Percentiles rank a stretch among this genome's conserved stretches.
These are phyloP conservation scores for Sarcophaga caerulescens DNA, from an alignment of 2,888 invertebrate genomes.

Conservation along the genomic window DNA sequence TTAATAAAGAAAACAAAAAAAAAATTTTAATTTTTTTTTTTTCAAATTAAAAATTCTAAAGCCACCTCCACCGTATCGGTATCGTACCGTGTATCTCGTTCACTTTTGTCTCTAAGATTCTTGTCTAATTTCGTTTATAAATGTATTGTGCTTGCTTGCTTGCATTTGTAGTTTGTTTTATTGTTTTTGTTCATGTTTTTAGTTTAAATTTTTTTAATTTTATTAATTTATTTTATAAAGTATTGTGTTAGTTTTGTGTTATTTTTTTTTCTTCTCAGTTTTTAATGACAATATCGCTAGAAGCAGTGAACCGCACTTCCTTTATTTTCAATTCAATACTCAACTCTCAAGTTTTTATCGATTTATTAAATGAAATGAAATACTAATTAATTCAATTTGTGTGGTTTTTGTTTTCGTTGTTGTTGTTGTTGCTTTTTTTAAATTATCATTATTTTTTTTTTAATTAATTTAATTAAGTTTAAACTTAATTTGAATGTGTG, in stretches of 20 bases:
- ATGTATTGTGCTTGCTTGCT: background rate
- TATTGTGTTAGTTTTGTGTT: no score
- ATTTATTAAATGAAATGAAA: background rate
- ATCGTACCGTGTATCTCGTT: background rate
- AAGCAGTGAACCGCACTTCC: constrained; percentile 44
- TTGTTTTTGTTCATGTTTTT: background rate
- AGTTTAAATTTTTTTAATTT: background rate
- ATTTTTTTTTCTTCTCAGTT: background rate
- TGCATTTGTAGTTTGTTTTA: background rate
- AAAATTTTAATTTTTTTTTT: background rate
- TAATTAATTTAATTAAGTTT: no score
- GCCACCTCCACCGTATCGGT: background rate
- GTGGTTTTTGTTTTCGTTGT: background rate
- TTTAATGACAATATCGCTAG: constrained; percentile 14
- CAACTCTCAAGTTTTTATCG: background rate
- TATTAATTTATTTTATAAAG: background rate
- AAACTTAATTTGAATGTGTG: no score
- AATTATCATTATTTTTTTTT: no score
- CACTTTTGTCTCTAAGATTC: background rate
- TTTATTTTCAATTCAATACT: background rate
- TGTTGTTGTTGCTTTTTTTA: background rate
- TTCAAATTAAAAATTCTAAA: background rate
- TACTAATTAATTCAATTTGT: background rate
- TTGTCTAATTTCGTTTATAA: background rate
- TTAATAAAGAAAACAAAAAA: background rate